These are phyloP conservation scores for Mus spretus DNA, from an alignment of 2,797 vertebrate species.

Conservation along the genomic window DNA sequence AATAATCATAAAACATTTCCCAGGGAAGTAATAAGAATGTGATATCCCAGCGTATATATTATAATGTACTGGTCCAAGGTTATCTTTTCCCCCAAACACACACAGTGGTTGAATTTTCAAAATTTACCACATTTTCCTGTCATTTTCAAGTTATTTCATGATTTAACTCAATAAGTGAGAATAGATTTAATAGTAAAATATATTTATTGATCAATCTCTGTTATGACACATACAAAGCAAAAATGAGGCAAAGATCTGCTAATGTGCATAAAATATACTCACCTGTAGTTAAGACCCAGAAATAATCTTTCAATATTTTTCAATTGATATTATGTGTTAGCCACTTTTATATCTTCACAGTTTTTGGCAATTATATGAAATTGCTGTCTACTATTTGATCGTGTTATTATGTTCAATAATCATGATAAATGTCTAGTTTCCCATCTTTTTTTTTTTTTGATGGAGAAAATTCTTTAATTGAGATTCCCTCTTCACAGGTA, in stretches of 20 bases:
- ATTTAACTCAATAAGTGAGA: slow-evolving; percentile 35
- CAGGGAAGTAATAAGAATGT: neutral
- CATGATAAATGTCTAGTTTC: neutral
- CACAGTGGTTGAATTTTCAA: no score
- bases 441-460: slow-evolving; percentile 6
- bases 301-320: slow-evolving; percentile 9
- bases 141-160: neutral
- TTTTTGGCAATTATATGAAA: slow-evolving; percentile 38
- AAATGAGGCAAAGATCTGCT: neutral
- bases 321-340: neutral
- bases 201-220: neutral
- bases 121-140: neutral
- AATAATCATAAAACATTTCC: slow-evolving; percentile 39
- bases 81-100: neutral
- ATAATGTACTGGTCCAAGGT: neutral
- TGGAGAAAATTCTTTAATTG: neutral
- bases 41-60: neutral
- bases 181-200: slow-evolving; percentile 44
- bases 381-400: slow-evolving; percentile 16
- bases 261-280: slow-evolving; percentile 29
- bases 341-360: neutral
- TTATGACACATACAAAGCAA: neutral
- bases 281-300: slow-evolving; percentile 24
- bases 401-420: slow-evolving; percentile 7
- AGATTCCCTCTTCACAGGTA: neutral